Conservation (phyloP, 2,113 vertebrate species). For the Laticauda laticaudata region DNA sequence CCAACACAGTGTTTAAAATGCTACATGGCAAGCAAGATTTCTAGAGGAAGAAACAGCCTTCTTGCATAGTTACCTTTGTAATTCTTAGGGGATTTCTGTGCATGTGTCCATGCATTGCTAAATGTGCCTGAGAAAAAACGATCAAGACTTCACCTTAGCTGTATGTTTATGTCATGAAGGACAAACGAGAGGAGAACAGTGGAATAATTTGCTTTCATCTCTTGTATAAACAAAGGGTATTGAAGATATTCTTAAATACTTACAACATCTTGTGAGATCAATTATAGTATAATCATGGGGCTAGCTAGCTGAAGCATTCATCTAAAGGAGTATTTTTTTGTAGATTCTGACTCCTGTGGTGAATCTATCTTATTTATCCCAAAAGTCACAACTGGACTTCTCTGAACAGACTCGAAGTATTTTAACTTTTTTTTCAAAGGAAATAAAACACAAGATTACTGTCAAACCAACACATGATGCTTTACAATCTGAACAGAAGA, state of each 20-base stretch:
- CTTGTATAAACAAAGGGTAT: slow-evolving; percentile 13
- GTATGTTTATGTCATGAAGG: not conserved
- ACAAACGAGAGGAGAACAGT: not conserved
- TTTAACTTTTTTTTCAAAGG: not conserved
- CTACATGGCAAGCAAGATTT: not conserved
- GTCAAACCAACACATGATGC: not conserved
- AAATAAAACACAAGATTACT: not conserved
- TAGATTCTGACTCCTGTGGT: slow-evolving; percentile 22
- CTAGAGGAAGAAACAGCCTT: not conserved
- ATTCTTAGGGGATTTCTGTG: not conserved
- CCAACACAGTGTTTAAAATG: not conserved
- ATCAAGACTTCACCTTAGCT: not conserved
- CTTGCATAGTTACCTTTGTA: not conserved
- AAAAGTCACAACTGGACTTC: slow-evolving; percentile 20
- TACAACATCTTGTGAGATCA: slow-evolving; percentile 21
- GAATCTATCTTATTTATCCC: slow-evolving; percentile 28
- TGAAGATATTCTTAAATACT: slow-evolving; percentile 24
- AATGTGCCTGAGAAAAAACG: not conserved
- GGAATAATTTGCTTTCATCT: slow-evolving; percentile 2
- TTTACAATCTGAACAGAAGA: not conserved
- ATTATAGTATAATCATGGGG: slow-evolving; percentile 25
- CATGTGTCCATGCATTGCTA: not conserved
- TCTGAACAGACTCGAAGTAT: not conserved
- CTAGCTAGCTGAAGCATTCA: slow-evolving; percentile 25
- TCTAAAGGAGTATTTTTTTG: slow-evolving; percentile 15